Evolutionary conservation across 2,113 vertebrate species (phyloP), one percentile per base, ranked within the genome.

Genomic region (Nyctibius bracteatus): DNA sequence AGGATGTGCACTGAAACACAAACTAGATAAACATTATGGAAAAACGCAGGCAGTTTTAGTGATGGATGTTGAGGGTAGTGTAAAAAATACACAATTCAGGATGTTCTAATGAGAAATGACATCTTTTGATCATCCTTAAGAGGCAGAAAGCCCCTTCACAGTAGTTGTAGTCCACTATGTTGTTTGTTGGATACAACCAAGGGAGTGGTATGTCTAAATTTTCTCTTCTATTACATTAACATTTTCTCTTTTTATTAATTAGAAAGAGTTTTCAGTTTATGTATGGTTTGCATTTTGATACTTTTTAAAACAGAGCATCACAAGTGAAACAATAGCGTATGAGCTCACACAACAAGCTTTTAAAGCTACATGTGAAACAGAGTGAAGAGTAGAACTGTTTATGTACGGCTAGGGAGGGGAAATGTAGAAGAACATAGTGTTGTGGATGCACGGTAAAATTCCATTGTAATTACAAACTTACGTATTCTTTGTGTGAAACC

Each of bases 1-100:
- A 80, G 71, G 94, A 75, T 92, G 85, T 97, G 86, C 94, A 97
- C 93, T 71, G 81, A 92, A 97, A 96, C 96, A 96, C 95, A 87
- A 95, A 88, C 90, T 94, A 91, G 95, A 12, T 91, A 89, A 72
- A n/a, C 37, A 15, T 88, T 59, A 70, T 25, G 74, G 96, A 74
- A 66, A 62, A 83, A 59, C 84, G 91, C 25, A 70, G 74, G 22
- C 30, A 13, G 51, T 57, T 91, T 74, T 84, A 78, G 77, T 44
- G 88, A 49, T 67, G 75, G 85, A 55, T 82, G 46, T 43, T 75
- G 39, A 91, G 55, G 73, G 22, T 61, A 73, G 82, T 31, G 39
- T 92, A 21, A 72, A 70, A 84, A 65, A 43, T 9, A 47, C 0
- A 74, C 44, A 52, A 75, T 33, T 68, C 20, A 28, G 81, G 88